These are phyloP conservation scores for Nyctereutes procyonoides DNA, from an alignment of 2,113 vertebrate species.

Conservation along the genomic window DNA sequence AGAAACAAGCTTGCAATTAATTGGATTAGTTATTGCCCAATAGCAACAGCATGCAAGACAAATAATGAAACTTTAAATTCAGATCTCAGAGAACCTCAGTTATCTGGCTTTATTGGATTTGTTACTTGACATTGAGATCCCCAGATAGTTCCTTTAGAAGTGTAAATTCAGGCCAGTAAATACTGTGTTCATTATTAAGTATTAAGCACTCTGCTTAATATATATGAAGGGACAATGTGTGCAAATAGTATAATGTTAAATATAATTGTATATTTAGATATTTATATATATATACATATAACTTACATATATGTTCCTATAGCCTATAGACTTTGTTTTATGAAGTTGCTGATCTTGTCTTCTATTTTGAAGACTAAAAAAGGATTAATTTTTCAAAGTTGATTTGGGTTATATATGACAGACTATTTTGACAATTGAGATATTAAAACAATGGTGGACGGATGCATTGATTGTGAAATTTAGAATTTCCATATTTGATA, in stretches of 20 bases:
- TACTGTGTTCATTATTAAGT: background rate
- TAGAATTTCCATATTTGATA: background rate
- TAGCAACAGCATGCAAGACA: background rate
- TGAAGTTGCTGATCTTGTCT: background rate
- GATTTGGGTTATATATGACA: background rate
- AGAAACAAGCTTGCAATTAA: background rate
- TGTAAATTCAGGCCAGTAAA: background rate
- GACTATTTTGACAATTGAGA: conserved; percentile 25
- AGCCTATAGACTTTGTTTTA: background rate
- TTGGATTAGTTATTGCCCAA: background rate
- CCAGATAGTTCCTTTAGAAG: conserved; percentile 28
- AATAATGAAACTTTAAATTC: background rate
- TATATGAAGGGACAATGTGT: background rate
- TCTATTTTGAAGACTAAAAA: conserved; percentile 32
- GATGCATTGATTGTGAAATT: background rate
- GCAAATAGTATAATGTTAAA: background rate
- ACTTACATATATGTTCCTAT: background rate
- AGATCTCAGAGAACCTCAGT: background rate
- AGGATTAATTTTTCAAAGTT: conserved; percentile 1
- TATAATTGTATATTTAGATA: background rate
- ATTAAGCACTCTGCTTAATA: background rate
- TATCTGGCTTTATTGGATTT: background rate
- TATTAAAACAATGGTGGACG: conserved; percentile 11
- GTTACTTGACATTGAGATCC: conserved; percentile 23
- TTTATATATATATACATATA: background rate